Base-by-base conservation (phyloP, 1,140 invertebrate species). In the Pseudomyrmex concolor region DNA sequence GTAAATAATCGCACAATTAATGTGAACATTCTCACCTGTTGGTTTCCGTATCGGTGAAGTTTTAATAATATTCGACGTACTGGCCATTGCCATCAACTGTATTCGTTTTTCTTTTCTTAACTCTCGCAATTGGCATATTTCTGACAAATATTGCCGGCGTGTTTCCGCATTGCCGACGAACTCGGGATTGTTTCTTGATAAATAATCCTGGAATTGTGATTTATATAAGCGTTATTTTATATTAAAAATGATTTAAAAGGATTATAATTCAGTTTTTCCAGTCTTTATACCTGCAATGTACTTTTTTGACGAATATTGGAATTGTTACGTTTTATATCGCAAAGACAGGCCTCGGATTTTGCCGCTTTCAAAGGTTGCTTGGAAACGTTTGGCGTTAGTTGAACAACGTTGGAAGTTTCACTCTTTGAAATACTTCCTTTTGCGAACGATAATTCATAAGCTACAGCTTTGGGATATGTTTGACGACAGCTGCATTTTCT, bases 101-200 rank as follows among this genome's bases (percentile, higher is more conserved):
- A 91, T 73, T 50, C 91, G 82, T 66, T 92, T 94, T 62, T 94
- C 90, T 54, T 93, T 93, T 43, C 92, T 92, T 64, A 93, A 68
- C 63, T 93, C 89, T 9, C 93, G 89, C 15, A 94, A 73, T 13
- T 94, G 90, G 45, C 90, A 92, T 77, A 94, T 92, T 86, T 94
- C 93, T 0, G 89, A 91, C 84, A 94, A 90, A 73, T 93, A 94
- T 10, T 92, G 93, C 15, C 91, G 89, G 17, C 94, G 92, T 8
- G 89, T 94, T 74, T 94, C 94, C n/a, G 93, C 90, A 81, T 93
- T 92, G 51, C 92, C 89, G 19, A 93, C 84, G 77, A 94, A 94
- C 17, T 90, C 89, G n/a, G 94, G 93, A 83, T 93, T 93, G 55
- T 94, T 94, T 50, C 71, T 91, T 7, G 81, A 84, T 74, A 94